These are phyloP conservation scores for Phrynocephalus versicolor DNA, from an alignment of 2,113 vertebrate species.

Conservation along the genomic window DNA sequence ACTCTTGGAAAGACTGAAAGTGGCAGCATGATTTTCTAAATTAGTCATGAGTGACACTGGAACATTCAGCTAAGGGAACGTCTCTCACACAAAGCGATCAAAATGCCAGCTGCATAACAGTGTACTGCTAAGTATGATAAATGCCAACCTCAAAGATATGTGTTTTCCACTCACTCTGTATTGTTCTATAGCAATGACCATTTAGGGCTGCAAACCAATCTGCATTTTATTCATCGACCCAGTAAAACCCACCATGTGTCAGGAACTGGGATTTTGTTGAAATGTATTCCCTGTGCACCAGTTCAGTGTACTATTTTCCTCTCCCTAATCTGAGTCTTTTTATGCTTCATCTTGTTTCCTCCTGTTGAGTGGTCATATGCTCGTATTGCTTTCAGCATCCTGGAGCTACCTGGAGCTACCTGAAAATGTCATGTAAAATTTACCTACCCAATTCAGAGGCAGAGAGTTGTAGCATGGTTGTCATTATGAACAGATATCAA, in stretches of 20 bases:
- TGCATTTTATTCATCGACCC: background rate
- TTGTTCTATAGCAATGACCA: background rate
- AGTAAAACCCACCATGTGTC: background rate
- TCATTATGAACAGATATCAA: too few relatives aligned
- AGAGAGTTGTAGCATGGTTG: too few relatives aligned
- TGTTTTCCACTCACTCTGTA: background rate
- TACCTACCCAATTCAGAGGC: background rate
- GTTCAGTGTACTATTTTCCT: background rate
- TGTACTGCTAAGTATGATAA: constrained; percentile 18
- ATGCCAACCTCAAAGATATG: background rate
- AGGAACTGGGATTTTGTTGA: background rate
- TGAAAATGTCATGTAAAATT: background rate
- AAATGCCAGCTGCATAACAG: constrained; percentile 31
- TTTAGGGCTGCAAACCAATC: background rate
- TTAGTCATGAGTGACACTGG: constrained; percentile 34
- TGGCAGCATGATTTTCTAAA: background rate
- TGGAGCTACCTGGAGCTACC: background rate
- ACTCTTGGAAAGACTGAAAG: constrained; percentile 33
- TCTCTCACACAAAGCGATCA: constrained; percentile 35
- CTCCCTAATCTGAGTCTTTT: background rate
- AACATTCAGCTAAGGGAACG: constrained; percentile 34
- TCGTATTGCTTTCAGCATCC: background rate
- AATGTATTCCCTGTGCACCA: background rate
- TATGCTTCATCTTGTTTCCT: background rate
- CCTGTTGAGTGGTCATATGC: background rate